Evolutionary conservation across 2,113 vertebrate species (phyloP).

Genomic region (Diadophis punctatus): DNA sequence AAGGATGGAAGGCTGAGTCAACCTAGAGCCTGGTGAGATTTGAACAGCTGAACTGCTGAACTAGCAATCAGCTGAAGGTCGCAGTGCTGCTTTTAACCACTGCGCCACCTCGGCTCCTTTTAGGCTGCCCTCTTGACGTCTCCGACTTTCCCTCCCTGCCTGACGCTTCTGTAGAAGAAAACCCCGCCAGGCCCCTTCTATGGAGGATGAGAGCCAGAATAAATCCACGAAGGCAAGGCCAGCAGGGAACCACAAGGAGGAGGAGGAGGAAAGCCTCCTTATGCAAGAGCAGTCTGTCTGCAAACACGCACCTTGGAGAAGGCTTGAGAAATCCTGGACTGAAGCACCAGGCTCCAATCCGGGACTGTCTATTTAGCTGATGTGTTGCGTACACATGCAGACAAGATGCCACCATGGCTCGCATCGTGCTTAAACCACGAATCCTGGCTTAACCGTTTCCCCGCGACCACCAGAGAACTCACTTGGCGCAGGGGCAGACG

Average conservation of each 20-base stretch:
- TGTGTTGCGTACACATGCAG: neutral
- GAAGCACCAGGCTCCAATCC: neutral
- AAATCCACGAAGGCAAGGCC: neutral
- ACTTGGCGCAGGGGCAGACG: slow-evolving; percentile 75
- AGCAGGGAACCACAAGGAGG: neutral
- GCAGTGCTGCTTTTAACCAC: too few species aligned
- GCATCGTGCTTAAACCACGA: neutral
- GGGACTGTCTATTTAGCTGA: neutral
- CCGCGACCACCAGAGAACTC: slow-evolving; percentile 34
- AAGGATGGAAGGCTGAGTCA: too few species aligned
- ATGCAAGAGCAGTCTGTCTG: neutral
- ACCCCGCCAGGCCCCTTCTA: neutral
- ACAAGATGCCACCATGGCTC: neutral
- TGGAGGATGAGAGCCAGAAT: neutral
- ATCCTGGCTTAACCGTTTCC: neutral
- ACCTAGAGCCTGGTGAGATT: too few species aligned
- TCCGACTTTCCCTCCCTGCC: neutral
- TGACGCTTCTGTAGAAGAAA: neutral
- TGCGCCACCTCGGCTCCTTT: too few species aligned
- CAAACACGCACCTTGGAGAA: neutral
- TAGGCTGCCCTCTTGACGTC: neutral
- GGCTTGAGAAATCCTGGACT: neutral
- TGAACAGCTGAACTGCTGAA: too few species aligned
- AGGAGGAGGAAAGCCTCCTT: neutral
- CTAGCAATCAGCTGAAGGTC: too few species aligned